phyloP scores from a whole-genome alignment of 2,797 vertebrate genomes.

The Melopsittacus undulatus region DNA sequence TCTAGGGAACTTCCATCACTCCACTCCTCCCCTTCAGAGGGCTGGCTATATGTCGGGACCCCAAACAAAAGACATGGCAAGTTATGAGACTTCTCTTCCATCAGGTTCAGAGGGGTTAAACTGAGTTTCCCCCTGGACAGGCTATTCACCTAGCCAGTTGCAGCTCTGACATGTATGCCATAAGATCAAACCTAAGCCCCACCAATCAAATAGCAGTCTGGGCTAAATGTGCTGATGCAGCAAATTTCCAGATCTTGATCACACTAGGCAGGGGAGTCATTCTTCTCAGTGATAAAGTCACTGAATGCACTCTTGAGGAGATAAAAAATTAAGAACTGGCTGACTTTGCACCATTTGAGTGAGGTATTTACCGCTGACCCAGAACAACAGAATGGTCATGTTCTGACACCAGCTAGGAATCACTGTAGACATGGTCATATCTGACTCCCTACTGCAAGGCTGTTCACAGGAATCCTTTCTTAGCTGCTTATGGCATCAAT shows the following conservation, averaged over 20 bases:
- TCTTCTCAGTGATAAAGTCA: constrained; percentile 78
- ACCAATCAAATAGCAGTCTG: constrained; percentile 66
- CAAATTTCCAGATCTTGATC: constrained; percentile 76
- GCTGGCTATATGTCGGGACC: not conserved
- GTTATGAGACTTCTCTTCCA: not conserved
- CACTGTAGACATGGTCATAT: constrained; percentile 49
- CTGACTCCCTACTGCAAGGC: constrained; percentile 27
- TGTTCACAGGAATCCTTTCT: constrained; percentile 15
- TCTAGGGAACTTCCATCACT: not conserved
- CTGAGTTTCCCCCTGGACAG: not conserved
- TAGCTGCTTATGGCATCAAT: not conserved
- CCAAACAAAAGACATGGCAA: not conserved
- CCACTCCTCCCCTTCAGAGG: not conserved
- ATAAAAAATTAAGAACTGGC: constrained; percentile 81
- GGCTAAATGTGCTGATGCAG: constrained; percentile 68
- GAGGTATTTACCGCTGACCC: constrained; percentile 77
- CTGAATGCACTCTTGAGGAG: constrained; percentile 79
- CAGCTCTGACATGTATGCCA: constrained; percentile 18
- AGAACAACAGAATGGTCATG: constrained; percentile 69
- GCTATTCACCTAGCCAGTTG: constrained; percentile 44
- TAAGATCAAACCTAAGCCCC: constrained; percentile 65
- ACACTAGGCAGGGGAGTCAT: constrained; percentile 76
- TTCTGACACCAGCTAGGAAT: constrained; percentile 60
- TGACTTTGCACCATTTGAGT: constrained; percentile 76
- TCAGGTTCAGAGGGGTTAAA: not conserved